Base-by-base conservation (phyloP, 2,113 vertebrate genomes). In the Bubo blakistoni region DNA sequence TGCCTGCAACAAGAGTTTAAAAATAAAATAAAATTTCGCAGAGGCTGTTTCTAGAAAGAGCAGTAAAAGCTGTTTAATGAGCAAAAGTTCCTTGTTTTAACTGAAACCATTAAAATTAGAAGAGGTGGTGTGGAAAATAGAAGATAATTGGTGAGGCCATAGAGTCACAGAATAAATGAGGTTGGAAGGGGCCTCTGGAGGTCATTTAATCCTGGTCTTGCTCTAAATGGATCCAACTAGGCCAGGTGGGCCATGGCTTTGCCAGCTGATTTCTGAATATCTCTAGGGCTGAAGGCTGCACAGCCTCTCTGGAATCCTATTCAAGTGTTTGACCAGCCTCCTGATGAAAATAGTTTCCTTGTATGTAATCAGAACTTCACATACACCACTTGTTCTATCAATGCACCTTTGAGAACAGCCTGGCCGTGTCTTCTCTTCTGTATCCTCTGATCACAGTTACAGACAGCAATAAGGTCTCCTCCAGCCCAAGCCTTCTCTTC, bases 1-100 rank as follows among this genome's bases (percentile, higher is more conserved):
- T 94, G 77, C 94, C 99, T 99, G 91, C 76, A 95, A 84, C 29
- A 88, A 92, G 70, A 90, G 14, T 80, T 59, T 42, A 36, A 72
- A 58, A 84, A 34, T 32, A 55, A 46, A 51, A 61, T n/a, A 57
- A 67, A 58, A 4, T 0, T 16, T 51, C 52, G 73, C 65, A 36
- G 47, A 79, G n/a, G 32, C 9, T 67, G 3, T 79, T 92, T 81
- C 42, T 79, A 52, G 26, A 61, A 86, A 76, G 52, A 63, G 14
- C n/a, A 6, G 8, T 54, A 34, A 36, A 58, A 70, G 4, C 21
- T 51, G 18, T 59, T 90, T 38, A 47, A 42, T 86, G 58, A 77
- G 19, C 32, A 27, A 10, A 73, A 51, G 25, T 57, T 77, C 16
- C 11, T 72, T 88, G 36, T 67, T 84, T 26, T 51, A 78, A 42